Conservation (phyloP, 2,113 vertebrate species). For the Arizona elegans region DNA sequence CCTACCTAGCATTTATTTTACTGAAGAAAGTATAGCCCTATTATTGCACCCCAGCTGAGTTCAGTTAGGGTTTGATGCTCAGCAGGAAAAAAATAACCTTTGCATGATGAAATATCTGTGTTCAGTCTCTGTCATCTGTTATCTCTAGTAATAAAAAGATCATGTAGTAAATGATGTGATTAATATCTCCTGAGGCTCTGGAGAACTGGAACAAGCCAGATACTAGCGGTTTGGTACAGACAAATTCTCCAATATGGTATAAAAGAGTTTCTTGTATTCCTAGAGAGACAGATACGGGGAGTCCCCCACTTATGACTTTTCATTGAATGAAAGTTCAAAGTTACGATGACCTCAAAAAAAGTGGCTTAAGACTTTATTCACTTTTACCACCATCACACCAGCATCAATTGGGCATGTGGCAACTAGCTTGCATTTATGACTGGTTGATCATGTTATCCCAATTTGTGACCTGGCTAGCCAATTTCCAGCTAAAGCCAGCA, state of each 20-base stretch:
- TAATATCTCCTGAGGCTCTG: background rate
- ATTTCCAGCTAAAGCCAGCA: background rate
- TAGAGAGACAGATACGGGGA: background rate
- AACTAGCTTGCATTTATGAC: background rate
- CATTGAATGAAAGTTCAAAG: background rate
- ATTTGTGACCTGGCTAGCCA: background rate
- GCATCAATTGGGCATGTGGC: background rate
- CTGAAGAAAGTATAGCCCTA: background rate
- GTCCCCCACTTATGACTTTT: background rate
- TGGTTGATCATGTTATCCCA: background rate
- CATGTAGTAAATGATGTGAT: background rate
- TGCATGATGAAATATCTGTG: background rate
- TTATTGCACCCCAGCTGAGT: background rate
- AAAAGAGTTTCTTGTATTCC: background rate
- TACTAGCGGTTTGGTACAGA: background rate
- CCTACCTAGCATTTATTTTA: background rate
- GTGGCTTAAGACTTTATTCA: background rate
- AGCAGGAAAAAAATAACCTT: background rate
- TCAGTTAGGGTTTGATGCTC: background rate
- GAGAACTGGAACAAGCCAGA: background rate
- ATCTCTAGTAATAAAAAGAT: background rate
- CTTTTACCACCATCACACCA: background rate
- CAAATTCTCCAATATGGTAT: background rate
- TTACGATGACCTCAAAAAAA: background rate
- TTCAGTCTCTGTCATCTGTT: background rate